Conservation (phyloP, 2,113 vertebrate genomes). For the Thunnus thynnus region DNA sequence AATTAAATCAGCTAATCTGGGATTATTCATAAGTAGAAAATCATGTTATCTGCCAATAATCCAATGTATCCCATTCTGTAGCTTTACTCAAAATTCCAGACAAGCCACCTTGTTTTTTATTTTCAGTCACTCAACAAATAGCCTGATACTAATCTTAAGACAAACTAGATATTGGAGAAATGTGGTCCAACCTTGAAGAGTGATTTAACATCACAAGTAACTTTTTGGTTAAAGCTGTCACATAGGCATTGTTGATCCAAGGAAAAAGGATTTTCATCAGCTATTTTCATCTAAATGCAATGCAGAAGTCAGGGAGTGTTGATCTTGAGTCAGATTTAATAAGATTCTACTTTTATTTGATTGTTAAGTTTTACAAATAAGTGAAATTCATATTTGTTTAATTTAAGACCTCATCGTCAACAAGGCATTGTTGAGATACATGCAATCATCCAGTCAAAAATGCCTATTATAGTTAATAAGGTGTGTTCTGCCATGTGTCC, state of each 20-base stretch:
- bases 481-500: not conserved
- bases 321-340: not conserved
- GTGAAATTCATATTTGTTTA: slow-evolving; percentile 4
- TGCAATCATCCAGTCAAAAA: not conserved
- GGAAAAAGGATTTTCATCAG: not conserved
- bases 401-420: not conserved
- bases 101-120: not conserved
- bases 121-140: not conserved
- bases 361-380: not conserved
- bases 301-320: slow-evolving; percentile 18
- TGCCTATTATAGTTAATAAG: not conserved
- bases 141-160: slow-evolving; percentile 1
- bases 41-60: slow-evolving; percentile 15
- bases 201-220: slow-evolving; percentile 10
- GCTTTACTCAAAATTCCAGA: not conserved
- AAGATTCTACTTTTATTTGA: not conserved
- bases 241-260: slow-evolving; percentile 12
- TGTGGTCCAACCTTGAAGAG: slow-evolving; percentile 24
- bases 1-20: slow-evolving; percentile 18
- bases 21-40: slow-evolving; percentile 20
- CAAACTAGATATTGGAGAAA: slow-evolving; percentile 17
- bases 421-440: not conserved
- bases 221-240: not conserved
- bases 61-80: not conserved
- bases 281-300: slow-evolving; percentile 47